Base-by-base conservation (phyloP, 2,888 invertebrate species). In the Nipponacmea schrenckii region DNA sequence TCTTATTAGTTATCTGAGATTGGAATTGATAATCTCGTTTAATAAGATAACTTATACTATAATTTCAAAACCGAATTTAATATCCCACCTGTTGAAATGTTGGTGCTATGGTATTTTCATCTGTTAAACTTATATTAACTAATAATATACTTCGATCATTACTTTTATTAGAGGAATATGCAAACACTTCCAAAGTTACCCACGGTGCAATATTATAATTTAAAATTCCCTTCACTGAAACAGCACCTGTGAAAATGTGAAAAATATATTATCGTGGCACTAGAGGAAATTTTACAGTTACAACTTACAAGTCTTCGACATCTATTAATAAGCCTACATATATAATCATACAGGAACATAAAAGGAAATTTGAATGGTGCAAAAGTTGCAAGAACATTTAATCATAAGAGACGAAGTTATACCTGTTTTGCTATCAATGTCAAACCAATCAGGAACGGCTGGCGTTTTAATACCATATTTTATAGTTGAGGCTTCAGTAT, bases 361-460 rank as follows among this genome's bases (percentile, higher is more conserved):
- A 31, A 2, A 31, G 31, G 31, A 31, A 31, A 3, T 31, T 31
- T 5, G 31, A 31, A 31, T 31, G 31, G 31, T 39, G 39, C 39
- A 39, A 39, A 39, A 39, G 2, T 3, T 31, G 31, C 2, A 31
- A 39, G 39, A 39, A 39, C 4, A 39, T 10, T 39, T 39, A 5
- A 39, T 10, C 39, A 39, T 10, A 39, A 8, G 10, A 39, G 39
- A 39, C 4, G 1, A 39, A 8, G 7, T 31, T 31, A 31, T 50
- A 27, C 67, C 85, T 15, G 80, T 73, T 26, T 77, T 71, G 26
- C 78, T 68, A 64, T 84, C 74, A 56, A 85, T 71, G 31, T 68
- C 68, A 67, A 83, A 81, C 5, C 77, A 39, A 44, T 68, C 50
- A 5, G 56, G 56, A 2, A n/a, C 50, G n/a, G 64, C 64, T 17